Base-by-base conservation (phyloP, 2,797 vertebrate species). In the Chelmon rostratus region DNA sequence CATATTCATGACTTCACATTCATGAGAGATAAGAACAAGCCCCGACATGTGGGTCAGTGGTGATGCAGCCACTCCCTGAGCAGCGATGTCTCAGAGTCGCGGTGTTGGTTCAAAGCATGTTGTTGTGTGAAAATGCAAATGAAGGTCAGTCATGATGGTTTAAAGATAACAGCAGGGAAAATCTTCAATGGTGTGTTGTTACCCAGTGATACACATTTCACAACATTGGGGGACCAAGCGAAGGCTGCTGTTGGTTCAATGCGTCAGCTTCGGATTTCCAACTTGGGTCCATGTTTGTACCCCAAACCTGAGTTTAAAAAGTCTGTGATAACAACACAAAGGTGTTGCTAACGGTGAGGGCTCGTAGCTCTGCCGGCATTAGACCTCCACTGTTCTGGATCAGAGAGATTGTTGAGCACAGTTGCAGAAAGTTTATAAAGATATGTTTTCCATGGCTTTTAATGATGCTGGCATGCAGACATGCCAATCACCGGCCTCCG, bases 81-180 rank as follows among this genome's bases (percentile, higher is more conserved):
- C 44, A 4, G 25, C 6, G 25, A 18, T 9, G 59, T 44, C n/a
- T 46, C 61, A 78, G 38, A 13, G 2, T 67, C 49, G 25, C 18
- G 12, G 31, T 56, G 5, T n/a, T 47, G 1, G 38, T 47, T 70
- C 31, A 58, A 28, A 57, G 56, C 58, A 46, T 23, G 37, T 12
- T 44, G 58, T 50, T n/a, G 52, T 44, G 52, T 57, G 79, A 35
- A 82, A 66, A 86, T 69, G 76, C 46, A 56, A 85, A 82, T 76
- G 7, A 8, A 19, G 33, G 18, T 56, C 46, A n/a, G 25, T 9
- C 0, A 16, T 16, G 40, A 44, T 5, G 46, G 13, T 21, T 78
- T 21, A 62, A 8, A 33, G 50, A 23, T 23, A 5, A 4, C 21
- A 23, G 53, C 62, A 19, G 28, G 70, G 49, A 33, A 23, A 31